phyloP scores from a whole-genome alignment of 2,113 vertebrate genomes.

The Colossoma macropomum region DNA sequence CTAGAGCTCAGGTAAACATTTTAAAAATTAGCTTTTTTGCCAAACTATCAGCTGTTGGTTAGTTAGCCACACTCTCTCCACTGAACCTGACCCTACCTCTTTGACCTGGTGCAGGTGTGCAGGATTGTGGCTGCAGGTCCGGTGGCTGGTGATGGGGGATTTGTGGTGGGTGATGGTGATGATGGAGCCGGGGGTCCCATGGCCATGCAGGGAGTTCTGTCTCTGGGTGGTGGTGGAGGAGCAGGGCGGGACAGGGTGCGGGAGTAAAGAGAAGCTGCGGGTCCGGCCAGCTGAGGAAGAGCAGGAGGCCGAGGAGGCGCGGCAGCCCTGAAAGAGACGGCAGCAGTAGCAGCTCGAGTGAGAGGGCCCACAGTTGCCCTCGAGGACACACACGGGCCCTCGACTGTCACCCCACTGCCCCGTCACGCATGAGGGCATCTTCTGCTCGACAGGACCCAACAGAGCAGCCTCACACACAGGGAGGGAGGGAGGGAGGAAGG shows the following conservation, averaged over 20 bases:
- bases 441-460: slow-evolving; percentile 46
- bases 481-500: slow-evolving; percentile 32
- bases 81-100: slow-evolving; percentile 79
- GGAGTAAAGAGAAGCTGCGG: slow-evolving; percentile 85
- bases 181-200: slow-evolving; percentile 77
- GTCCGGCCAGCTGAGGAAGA: slow-evolving; percentile 70
- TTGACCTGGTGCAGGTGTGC: slow-evolving; percentile 85
- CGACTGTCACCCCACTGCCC: slow-evolving; percentile 38
- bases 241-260: slow-evolving; percentile 72
- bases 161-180: slow-evolving; percentile 89
- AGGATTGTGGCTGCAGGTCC: slow-evolving; percentile 79
- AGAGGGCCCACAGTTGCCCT: slow-evolving; percentile 52
- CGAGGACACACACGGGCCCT: slow-evolving; percentile 45
- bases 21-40: neutral
- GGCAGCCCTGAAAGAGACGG: slow-evolving; percentile 79
- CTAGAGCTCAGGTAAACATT: too few relatives aligned
- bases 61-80: neutral
- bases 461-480: slow-evolving; percentile 37
- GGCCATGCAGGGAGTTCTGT: slow-evolving; percentile 72
- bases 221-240: slow-evolving; percentile 79
- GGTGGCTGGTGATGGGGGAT: slow-evolving; percentile 84
- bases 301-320: slow-evolving; percentile 70
- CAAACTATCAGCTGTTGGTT: neutral
- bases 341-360: slow-evolving; percentile 63
- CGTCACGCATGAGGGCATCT: slow-evolving; percentile 59